Base-by-base conservation (phyloP, 2,797 vertebrate genomes). In the Epinephelus awoara region DNA sequence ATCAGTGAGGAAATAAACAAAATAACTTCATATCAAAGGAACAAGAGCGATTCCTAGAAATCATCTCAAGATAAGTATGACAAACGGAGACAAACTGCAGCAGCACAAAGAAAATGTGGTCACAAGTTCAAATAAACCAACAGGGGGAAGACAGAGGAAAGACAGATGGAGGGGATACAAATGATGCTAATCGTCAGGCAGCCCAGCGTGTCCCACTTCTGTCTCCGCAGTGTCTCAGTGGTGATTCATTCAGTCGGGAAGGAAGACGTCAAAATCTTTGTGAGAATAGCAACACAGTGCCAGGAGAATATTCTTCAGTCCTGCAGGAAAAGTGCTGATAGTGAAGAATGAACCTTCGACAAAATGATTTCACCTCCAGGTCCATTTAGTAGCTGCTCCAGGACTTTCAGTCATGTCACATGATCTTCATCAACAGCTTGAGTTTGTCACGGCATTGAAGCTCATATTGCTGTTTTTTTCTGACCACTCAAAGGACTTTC, bases 41-140 rank as follows among this genome's bases (percentile, higher is more conserved):
- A 34, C 34, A 34, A 34, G 34, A 34, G 56, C 68, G 11, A 3
- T 46, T 57, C 25, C 67, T 17, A 42, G 9, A 67, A 75, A 63
- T 62, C n/a, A 34, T 21, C 9, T 56, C 17, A 46, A 5, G 21
- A 42, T 19, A 4, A 63, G 62, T 50, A 66, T 54, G 44, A 67
- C 21, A 64, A 51, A 71, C 12, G 27, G 38, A 51, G 17, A 47
- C 44, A 42, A 83, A 79, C 40, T 71, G 21, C 54, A 74, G 62
- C 11, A 12, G 40, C 34, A 15, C 46, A 40, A 29, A n/a, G 40
- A 74, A 38, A 27, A 10, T n/a, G n/a, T 0, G 25, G 46, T 23
- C 64, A 58, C 46, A 6, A 47, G 61, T 71, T 81, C 4, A 15
- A 55, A 54, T 27, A 59, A 44, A 54, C 10, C 50, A 55, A n/a